phyloP scores from a whole-genome alignment of 2,113 vertebrate species.

The Tragelaphus buxtoni region DNA sequence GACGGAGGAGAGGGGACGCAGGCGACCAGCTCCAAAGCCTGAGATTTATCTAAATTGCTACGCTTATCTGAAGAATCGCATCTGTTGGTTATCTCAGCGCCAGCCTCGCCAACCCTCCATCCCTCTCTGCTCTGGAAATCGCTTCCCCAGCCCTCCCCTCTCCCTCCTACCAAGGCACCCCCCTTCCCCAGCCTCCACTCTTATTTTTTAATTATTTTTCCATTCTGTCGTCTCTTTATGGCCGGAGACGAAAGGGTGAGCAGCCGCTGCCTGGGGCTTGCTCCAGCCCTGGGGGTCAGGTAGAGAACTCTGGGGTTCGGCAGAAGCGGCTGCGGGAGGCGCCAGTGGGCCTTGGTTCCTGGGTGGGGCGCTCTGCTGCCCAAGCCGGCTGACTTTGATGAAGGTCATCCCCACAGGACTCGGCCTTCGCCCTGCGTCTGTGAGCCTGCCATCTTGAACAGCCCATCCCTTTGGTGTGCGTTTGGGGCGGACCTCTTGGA shows the following conservation, averaged over 20 bases:
- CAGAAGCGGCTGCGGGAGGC: not conserved
- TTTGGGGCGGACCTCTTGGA: not conserved
- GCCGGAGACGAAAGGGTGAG: slow-evolving; percentile 39
- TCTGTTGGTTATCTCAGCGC: slow-evolving; percentile 90
- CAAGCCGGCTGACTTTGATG: not conserved
- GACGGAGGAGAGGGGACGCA: slow-evolving; percentile 75
- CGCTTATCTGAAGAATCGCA: slow-evolving; percentile 96
- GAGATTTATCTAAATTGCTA: slow-evolving; percentile 96
- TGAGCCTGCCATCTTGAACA: fast-evolving
- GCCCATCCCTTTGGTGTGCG: not conserved
- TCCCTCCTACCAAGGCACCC: not conserved
- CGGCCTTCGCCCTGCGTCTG: not conserved
- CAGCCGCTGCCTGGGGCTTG: not conserved
- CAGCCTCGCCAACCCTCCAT: slow-evolving; percentile 62
- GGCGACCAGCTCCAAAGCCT: slow-evolving; percentile 86
- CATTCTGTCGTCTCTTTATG: slow-evolving; percentile 65
- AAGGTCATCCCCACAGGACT: not conserved
- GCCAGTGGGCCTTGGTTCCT: not conserved
- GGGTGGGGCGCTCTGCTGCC: not conserved
- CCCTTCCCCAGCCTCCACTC: slow-evolving; percentile 27
- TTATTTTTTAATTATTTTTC: slow-evolving; percentile 80
- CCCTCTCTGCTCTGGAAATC: slow-evolving; percentile 60
- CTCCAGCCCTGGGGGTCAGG: not conserved
- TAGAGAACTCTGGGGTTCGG: not conserved
- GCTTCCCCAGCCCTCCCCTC: not conserved